Percentiles rank a stretch among this genome's conserved stretches.
phyloP scores from a whole-genome alignment of 2,113 vertebrate genomes.

The Corapipo altera region DNA sequence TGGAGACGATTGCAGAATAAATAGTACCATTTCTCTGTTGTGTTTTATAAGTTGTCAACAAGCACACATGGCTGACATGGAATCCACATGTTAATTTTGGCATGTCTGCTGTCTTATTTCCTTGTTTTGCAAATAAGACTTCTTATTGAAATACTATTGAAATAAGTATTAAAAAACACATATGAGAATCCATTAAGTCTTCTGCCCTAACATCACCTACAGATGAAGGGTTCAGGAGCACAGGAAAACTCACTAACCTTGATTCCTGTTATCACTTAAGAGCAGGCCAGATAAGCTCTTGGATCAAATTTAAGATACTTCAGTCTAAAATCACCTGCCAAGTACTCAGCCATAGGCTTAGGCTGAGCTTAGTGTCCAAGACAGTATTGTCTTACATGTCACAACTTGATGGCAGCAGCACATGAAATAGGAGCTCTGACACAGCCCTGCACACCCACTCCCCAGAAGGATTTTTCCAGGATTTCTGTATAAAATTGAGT shows the following conservation, averaged over 20 bases:
- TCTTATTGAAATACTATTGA: not conserved
- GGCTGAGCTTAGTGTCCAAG: not conserved
- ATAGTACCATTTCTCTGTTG: not conserved
- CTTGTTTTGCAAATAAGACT: not conserved
- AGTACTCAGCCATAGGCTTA: not conserved
- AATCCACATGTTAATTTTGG: not conserved
- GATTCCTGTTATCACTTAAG: not conserved
- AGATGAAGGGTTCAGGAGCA: not conserved
- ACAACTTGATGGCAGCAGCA: not conserved
- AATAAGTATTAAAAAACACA: not conserved
- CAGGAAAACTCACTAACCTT: not conserved
- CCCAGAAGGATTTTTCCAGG: not conserved
- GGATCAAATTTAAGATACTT: not conserved
- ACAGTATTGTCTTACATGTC: not conserved
- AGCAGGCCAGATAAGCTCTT: not conserved
- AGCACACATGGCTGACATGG: not conserved
- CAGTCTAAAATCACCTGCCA: not conserved
- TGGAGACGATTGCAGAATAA: not conserved
- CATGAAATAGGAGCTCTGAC: not conserved
- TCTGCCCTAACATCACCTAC: not conserved
- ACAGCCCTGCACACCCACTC: rapidly evolving
- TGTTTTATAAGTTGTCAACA: not conserved
- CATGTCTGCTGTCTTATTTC: not conserved
- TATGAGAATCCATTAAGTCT: not conserved
- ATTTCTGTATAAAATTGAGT: not conserved